Evolutionary conservation across 2,888 invertebrate genomes (phyloP), one percentile per base, ranked within the genome.

Genomic region (Rugalucina vietnamica): DNA sequence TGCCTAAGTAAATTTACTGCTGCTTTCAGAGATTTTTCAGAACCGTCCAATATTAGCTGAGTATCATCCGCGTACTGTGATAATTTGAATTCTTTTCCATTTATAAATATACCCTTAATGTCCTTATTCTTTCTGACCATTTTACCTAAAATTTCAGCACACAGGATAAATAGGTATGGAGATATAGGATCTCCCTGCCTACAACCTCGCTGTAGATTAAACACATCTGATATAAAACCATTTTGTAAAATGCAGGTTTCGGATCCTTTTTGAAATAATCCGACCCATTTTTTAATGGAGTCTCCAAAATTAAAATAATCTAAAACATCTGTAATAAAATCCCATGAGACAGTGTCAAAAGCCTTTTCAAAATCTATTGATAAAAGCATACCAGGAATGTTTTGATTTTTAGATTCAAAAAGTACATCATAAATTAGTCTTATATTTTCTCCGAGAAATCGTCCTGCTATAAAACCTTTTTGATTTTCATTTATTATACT

Each of bases 351-450:
- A 27, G 60, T 60, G 21, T 60, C 60, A 27, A 60, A 60, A 5
- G 60, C 29, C 29, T 60, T 60, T 60, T 60, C n/a, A 54, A n/a
- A n/a, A n/a, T n/a, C n/a, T n/a, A n/a, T n/a, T n/a, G 54, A 54
- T n/a, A n/a, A n/a, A n/a, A n/a, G n/a, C n/a, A n/a, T n/a, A n/a
- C n/a, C n/a, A n/a, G n/a, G n/a, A n/a, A n/a, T n/a, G n/a, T n/a
- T n/a, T n/a, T n/a, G n/a, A n/a, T n/a, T n/a, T n/a, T n/a, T n/a
- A n/a, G n/a, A n/a, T n/a, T n/a, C n/a, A n/a, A n/a, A n/a, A n/a
- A n/a, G n/a, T n/a, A n/a, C n/a, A n/a, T n/a, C n/a, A n/a, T n/a
- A n/a, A n/a, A n/a, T n/a, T n/a, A n/a, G n/a, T n/a, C n/a, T n/a
- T n/a, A n/a, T n/a, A n/a, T n/a, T n/a, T n/a, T n/a, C n/a, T n/a